These are phyloP conservation scores for Dryomyza anilis DNA, from an alignment of 2,888 invertebrate species.

Conservation along the genomic window DNA sequence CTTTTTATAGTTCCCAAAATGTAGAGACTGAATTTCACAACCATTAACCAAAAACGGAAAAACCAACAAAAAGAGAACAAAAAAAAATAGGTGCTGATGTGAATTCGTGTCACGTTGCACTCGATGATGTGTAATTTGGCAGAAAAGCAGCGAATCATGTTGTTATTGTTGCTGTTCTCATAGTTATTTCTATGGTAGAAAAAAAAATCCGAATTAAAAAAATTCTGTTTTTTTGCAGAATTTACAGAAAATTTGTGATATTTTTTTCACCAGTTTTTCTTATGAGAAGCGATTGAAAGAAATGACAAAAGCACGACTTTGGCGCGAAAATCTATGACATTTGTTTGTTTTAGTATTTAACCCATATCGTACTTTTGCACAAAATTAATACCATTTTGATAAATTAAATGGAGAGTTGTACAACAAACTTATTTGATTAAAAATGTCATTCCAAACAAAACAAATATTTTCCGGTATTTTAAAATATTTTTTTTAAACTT, in stretches of 20 bases:
- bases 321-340: not conserved
- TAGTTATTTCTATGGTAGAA: not conserved
- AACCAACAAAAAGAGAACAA: not conserved
- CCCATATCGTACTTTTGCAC: not conserved
- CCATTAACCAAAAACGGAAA: no score
- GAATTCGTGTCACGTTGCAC: slow-evolving; percentile 13
- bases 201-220: no score
- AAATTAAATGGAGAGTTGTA: no score
- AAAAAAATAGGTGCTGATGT: not conserved
- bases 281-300: not conserved
- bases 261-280: not conserved
- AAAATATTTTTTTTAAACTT: no score
- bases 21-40: no score
- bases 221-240: not conserved
- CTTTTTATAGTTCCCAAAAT: no score
- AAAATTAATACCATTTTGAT: no score
- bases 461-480: no score
- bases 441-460: no score
- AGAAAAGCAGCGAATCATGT: not conserved
- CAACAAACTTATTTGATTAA: no score
- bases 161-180: not conserved
- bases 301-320: not conserved
- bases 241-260: not conserved
- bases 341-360: not conserved
- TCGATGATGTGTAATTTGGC: slow-evolving; percentile 15